These are phyloP conservation scores for Physocephala rufipes DNA, from an alignment of 2,888 invertebrate genomes.

Conservation along the genomic window DNA sequence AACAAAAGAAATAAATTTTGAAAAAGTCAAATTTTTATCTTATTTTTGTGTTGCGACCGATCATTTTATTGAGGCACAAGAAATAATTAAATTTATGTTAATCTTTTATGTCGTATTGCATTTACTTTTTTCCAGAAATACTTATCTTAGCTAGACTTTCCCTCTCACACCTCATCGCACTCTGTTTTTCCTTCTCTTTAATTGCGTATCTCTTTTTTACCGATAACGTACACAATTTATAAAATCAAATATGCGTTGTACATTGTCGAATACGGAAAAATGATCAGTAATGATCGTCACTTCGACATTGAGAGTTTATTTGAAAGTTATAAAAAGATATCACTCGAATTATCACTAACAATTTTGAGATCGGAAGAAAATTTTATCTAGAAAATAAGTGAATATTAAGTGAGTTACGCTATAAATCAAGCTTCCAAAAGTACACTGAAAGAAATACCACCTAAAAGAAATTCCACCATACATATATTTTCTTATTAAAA, in stretches of 20 bases:
- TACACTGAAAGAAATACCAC: no score
- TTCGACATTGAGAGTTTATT: neutral
- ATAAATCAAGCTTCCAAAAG: no score
- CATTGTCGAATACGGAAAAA: neutral
- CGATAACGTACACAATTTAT: conserved; percentile 39
- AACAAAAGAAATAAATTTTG: conserved; percentile 9
- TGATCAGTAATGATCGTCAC: conserved; percentile 19
- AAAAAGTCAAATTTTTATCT: conserved; percentile 26
- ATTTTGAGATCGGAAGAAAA: neutral
- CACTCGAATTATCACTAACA: neutral
- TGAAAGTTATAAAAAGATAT: neutral
- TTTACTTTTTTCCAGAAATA: conserved; percentile 6
- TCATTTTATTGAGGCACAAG: conserved; percentile 8
- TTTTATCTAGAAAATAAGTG: neutral
- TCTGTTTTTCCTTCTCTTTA: neutral
- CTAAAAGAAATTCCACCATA: no score
- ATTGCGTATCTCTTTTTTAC: neutral
- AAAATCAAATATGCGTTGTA: conserved; percentile 7
- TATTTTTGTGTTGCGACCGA: conserved; percentile 12
- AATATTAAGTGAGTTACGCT: no score
- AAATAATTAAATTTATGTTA: conserved; percentile 14
- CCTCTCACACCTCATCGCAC: neutral
- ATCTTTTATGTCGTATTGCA: conserved; percentile 13
- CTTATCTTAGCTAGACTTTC: neutral
- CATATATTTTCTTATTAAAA: no score